These are phyloP conservation scores for Salmo trutta DNA, from an alignment of 2,797 vertebrate species.

Conservation along the genomic window DNA sequence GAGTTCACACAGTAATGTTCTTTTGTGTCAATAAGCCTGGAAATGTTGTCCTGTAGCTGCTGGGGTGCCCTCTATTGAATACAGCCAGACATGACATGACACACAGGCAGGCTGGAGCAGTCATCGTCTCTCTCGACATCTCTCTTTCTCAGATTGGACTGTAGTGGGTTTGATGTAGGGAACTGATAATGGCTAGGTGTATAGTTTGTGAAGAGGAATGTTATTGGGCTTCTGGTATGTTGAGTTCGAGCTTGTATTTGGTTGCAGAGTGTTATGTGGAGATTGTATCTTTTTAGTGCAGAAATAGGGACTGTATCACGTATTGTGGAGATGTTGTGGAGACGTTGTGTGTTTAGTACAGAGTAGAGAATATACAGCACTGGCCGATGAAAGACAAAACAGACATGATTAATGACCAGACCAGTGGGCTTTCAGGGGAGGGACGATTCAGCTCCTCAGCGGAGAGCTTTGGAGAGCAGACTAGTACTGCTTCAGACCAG, in stretches of 20 bases:
- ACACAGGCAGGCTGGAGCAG: background rate
- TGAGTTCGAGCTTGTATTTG: background rate
- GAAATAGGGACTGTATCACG: conserved; percentile 10
- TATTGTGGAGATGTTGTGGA: conserved; percentile 3
- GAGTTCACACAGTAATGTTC: background rate
- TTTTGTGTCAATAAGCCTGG: background rate
- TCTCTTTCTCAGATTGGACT: background rate
- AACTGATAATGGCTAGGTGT: background rate
- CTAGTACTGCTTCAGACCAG: conserved; percentile 17
- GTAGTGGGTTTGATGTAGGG: background rate
- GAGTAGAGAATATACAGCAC: conserved; percentile 16
- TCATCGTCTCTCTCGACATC: background rate
- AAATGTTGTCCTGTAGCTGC: background rate
- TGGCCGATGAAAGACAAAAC: conserved; percentile 60
- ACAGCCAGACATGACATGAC: background rate
- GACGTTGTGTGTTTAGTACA: background rate
- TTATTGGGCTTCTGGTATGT: background rate
- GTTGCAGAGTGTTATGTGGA: background rate
- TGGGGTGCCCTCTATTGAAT: background rate
- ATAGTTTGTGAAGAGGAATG: background rate
- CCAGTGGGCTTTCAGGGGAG: conserved; percentile 60
- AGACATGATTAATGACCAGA: conserved; percentile 73
- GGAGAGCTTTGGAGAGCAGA: conserved; percentile 22
- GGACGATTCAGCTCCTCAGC: conserved; percentile 47
- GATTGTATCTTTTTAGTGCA: background rate